phyloP scores from a whole-genome alignment of 1,140 invertebrate genomes.

The Drosophila lacteicornis region DNA sequence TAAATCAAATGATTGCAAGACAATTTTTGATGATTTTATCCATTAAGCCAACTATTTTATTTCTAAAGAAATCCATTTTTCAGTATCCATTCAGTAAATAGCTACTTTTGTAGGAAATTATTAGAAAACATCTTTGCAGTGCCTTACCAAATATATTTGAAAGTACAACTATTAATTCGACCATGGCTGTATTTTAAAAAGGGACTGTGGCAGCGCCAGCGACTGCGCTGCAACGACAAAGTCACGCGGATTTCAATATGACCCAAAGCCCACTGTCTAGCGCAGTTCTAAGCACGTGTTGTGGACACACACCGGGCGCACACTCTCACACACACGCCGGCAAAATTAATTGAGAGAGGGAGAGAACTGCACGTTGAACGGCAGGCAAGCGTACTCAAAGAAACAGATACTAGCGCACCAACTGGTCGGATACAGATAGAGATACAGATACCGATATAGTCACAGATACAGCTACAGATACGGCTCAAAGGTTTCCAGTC shows the following conservation, averaged over 20 bases:
- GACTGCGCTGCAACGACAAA: slow-evolving; percentile 55
- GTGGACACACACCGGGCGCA: slow-evolving; percentile 70
- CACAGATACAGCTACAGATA: slow-evolving; percentile 10
- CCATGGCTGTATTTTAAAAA: slow-evolving; percentile 8
- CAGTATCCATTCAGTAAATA: not conserved
- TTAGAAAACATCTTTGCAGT: not conserved
- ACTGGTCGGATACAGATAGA: slow-evolving; percentile 23
- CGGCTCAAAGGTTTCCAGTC: slow-evolving; percentile 42
- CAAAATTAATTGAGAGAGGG: slow-evolving; percentile 36
- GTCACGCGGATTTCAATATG: slow-evolving; percentile 85
- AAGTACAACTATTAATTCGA: not conserved
- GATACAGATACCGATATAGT: slow-evolving; percentile 15
- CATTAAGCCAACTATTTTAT: no score
- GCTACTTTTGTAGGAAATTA: not conserved
- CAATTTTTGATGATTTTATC: no score
- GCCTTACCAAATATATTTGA: not conserved
- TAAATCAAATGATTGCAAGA: no score
- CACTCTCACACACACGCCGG: slow-evolving; percentile 34
- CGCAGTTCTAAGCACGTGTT: slow-evolving; percentile 84
- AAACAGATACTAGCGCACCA: slow-evolving; percentile 32
- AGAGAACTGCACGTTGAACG: slow-evolving; percentile 64
- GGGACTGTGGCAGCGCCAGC: slow-evolving; percentile 26
- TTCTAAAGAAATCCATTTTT: no score
- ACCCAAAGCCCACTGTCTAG: slow-evolving; percentile 84
- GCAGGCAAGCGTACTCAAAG: slow-evolving; percentile 53